Conservation (phyloP, 2,888 invertebrate genomes). For the Drosophila cognata region DNA sequence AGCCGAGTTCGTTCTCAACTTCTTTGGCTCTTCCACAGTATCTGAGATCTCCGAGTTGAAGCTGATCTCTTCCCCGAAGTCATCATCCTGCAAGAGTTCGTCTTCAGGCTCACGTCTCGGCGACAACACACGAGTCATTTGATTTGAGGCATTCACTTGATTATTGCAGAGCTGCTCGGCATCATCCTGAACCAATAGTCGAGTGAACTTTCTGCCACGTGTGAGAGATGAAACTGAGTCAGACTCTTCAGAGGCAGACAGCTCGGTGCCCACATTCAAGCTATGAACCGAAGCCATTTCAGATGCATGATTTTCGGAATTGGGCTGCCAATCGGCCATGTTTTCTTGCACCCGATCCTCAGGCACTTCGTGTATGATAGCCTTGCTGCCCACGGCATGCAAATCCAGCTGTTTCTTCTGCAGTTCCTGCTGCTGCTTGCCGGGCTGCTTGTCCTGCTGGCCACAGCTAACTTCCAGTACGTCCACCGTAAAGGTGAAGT, state of each 20-base stretch:
- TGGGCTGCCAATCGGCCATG: not conserved
- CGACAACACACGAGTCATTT: not conserved
- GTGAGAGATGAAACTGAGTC: not conserved
- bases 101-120: not conserved
- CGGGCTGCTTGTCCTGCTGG: conserved; percentile 11
- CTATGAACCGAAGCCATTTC: conserved; percentile 33
- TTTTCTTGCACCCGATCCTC: conserved; percentile 25
- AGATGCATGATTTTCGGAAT: conserved; percentile 1
- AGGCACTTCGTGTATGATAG: conserved; percentile 33
- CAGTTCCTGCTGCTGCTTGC: not conserved
- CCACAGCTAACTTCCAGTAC: conserved; percentile 57
- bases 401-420: conserved; percentile 18
- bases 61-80: not conserved
- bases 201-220: conserved; percentile 41
- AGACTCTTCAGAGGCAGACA: conserved; percentile 53
- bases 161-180: not conserved
- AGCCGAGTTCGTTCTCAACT: not conserved
- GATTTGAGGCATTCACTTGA: not conserved
- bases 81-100: not conserved
- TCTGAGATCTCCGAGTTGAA: conserved; percentile 11
- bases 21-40: not conserved
- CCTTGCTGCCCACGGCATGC: conserved; percentile 25
- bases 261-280: conserved; percentile 56
- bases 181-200: conserved; percentile 10
- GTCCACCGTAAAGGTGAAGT: conserved; percentile 72